These are phyloP conservation scores for Neosilurus hyrtlii DNA, from an alignment of 2,797 vertebrate genomes.

Conservation along the genomic window DNA sequence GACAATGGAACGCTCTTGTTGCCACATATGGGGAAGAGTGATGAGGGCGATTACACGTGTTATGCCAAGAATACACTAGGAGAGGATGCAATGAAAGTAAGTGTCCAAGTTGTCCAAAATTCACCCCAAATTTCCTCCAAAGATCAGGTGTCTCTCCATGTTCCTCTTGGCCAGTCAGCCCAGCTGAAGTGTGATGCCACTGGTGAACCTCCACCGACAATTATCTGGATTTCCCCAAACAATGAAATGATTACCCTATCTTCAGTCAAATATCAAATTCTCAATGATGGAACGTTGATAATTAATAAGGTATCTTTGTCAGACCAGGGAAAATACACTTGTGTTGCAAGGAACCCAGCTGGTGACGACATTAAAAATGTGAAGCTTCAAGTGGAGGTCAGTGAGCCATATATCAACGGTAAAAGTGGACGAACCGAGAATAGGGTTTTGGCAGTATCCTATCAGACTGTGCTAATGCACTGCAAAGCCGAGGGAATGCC, in stretches of 20 bases:
- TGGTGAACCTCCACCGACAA: slow-evolving; percentile 68
- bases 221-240: slow-evolving; percentile 75
- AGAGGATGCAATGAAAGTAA: slow-evolving; percentile 76
- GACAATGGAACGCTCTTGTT: slow-evolving; percentile 78
- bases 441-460: slow-evolving; percentile 69
- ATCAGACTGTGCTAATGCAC: slow-evolving; percentile 72
- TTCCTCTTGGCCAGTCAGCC: slow-evolving; percentile 65
- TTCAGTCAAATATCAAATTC: slow-evolving; percentile 66
- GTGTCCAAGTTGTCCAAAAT: slow-evolving; percentile 68
- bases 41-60: slow-evolving; percentile 81
- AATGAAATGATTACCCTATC: slow-evolving; percentile 66
- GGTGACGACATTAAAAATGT: slow-evolving; percentile 74
- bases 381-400: slow-evolving; percentile 67
- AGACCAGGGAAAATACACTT: slow-evolving; percentile 76
- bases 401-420: slow-evolving; percentile 70
- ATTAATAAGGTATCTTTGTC: slow-evolving; percentile 67
- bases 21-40: slow-evolving; percentile 73
- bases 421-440: slow-evolving; percentile 59
- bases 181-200: slow-evolving; percentile 70
- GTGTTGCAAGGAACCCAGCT: slow-evolving; percentile 70
- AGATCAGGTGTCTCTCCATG: slow-evolving; percentile 60
- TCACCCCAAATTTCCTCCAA: slow-evolving; percentile 66
- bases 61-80: slow-evolving; percentile 77
- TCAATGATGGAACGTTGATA: slow-evolving; percentile 66
- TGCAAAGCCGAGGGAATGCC: slow-evolving; percentile 76